Conservation (phyloP, 2,797 vertebrate genomes). For the Enteromius afrohamiltoni region DNA sequence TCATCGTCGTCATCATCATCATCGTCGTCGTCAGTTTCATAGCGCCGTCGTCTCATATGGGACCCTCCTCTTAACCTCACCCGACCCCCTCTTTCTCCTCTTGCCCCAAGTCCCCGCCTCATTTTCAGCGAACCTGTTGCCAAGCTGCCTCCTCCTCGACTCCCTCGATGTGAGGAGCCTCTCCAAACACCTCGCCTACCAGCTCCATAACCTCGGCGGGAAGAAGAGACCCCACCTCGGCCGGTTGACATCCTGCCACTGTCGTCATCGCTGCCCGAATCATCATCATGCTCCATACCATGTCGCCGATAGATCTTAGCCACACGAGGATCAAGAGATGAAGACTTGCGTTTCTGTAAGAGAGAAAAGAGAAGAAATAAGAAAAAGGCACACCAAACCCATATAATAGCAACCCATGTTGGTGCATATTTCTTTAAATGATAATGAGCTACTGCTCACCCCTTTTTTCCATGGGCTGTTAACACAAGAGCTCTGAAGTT, state of each 20-base stretch:
- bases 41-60: slow-evolving; percentile 76
- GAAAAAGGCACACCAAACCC: background rate
- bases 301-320: slow-evolving; percentile 79
- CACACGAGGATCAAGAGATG: slow-evolving; percentile 75
- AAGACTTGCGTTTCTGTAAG: slow-evolving; percentile 78
- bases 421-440: background rate
- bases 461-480: background rate
- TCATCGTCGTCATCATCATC: slow-evolving; percentile 58
- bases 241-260: slow-evolving; percentile 71
- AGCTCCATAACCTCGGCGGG: slow-evolving; percentile 66
- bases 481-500: too few relatives aligned
- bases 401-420: background rate
- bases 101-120: slow-evolving; percentile 65
- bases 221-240: slow-evolving; percentile 71
- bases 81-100: slow-evolving; percentile 68
- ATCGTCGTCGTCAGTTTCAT: slow-evolving; percentile 73
- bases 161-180: slow-evolving; percentile 69
- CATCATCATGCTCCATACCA: slow-evolving; percentile 75
- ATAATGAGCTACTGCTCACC: background rate
- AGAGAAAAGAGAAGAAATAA: background rate
- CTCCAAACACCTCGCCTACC: slow-evolving; percentile 74
- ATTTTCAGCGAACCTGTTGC: slow-evolving; percentile 63
- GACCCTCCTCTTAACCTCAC: slow-evolving; percentile 72
- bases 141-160: slow-evolving; percentile 64
- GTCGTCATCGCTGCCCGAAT: slow-evolving; percentile 71